A percentile compares a stretch with the other conserved stretches of the same genome.
Evolutionary conservation across 2,113 vertebrate genomes (phyloP).

Genomic region (Gnathonemus longibarbis): DNA sequence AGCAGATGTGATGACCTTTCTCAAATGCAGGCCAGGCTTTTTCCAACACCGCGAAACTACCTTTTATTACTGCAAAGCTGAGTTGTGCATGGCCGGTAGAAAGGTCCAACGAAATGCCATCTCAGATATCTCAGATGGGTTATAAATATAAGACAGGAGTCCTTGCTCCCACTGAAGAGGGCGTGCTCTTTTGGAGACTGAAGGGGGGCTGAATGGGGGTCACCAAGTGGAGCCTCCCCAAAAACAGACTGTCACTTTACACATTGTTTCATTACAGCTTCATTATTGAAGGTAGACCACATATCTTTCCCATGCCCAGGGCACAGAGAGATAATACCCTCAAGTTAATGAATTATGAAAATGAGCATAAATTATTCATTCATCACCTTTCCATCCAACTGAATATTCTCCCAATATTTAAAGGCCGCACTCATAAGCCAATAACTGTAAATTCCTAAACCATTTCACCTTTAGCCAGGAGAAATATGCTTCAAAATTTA

Average conservation of each 20-base stretch:
- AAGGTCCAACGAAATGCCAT: background rate
- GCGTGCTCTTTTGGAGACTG: background rate
- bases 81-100: background rate
- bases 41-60: background rate
- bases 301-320: background rate
- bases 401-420: background rate
- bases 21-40: background rate
- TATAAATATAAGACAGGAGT: background rate
- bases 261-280: background rate
- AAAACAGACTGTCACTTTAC: background rate
- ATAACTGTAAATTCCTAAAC: background rate
- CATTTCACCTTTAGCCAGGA: slow-evolving; percentile 7
- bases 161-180: background rate
- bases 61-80: background rate
- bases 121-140: background rate
- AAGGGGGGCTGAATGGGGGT: background rate
- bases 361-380: background rate
- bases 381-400: background rate
- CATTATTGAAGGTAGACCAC: background rate
- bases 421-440: background rate
- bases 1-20: slow-evolving; percentile 17
- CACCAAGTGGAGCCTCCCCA: background rate
- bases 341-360: background rate
- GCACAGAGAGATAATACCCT: background rate
- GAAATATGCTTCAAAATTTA: background rate